These are phyloP conservation scores for Eristalinus aeneus DNA, from an alignment of 2,888 invertebrate genomes.

Conservation along the genomic window DNA sequence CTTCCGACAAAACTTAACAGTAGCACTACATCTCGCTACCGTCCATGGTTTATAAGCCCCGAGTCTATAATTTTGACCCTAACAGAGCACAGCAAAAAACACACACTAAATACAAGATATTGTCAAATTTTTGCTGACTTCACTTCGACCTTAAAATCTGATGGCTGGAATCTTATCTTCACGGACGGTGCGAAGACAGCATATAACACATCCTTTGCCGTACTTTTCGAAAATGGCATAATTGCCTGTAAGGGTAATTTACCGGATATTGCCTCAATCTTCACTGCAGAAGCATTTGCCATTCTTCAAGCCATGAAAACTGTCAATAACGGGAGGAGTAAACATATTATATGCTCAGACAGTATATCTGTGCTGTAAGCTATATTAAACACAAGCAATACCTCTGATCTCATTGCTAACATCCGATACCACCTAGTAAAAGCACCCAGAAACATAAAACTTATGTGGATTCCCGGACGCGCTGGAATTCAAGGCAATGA, in stretches of 20 bases:
- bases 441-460: neutral
- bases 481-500: neutral
- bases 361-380: neutral
- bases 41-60: neutral
- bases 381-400: neutral
- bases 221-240: neutral
- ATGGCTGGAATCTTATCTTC: slow-evolving; percentile 8
- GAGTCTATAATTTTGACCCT: neutral
- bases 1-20: neutral
- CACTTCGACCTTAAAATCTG: slow-evolving; percentile 3
- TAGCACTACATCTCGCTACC: neutral
- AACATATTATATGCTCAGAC: neutral
- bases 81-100: slow-evolving; percentile 1
- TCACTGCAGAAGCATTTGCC: slow-evolving; percentile 11
- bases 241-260: neutral
- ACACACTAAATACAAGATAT: neutral
- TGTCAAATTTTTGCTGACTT: neutral
- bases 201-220: neutral
- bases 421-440: no score
- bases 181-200: slow-evolving; percentile 11
- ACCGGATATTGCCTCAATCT: neutral
- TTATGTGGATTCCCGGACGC: neutral
- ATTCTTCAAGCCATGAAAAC: neutral
- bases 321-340: neutral
- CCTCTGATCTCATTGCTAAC: neutral